Conservation (phyloP, 2,888 invertebrate genomes). For the Heteromurus nitidus region DNA sequence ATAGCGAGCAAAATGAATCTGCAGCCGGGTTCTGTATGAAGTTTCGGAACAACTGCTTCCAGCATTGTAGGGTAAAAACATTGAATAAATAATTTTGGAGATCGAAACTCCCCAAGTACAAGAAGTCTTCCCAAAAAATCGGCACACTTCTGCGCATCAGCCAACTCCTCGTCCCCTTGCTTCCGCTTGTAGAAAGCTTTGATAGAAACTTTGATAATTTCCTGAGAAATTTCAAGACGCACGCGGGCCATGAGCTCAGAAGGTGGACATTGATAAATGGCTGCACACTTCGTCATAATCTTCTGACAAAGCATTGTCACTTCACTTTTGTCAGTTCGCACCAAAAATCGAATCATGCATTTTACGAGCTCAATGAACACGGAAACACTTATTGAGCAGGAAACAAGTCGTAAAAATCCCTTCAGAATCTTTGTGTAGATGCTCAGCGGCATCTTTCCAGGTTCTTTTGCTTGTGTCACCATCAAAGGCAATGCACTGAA, state of each 20-base stretch:
- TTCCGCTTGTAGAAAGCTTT: neutral
- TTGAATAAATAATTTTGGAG: slow-evolving; percentile 1
- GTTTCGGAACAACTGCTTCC: slow-evolving; percentile 41
- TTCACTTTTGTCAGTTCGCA: slow-evolving; percentile 11
- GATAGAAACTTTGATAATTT: slow-evolving; percentile 23
- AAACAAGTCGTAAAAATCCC: slow-evolving; percentile 16
- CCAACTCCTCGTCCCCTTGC: neutral
- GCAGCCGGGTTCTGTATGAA: neutral
- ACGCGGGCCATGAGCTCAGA: slow-evolving; percentile 38
- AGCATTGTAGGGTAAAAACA: slow-evolving; percentile 39
- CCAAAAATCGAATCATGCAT: slow-evolving; percentile 20
- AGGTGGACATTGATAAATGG: slow-evolving; percentile 13
- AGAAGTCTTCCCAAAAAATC: slow-evolving; percentile 26
- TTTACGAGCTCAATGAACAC: slow-evolving; percentile 40
- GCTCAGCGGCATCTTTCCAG: neutral
- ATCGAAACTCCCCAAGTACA: slow-evolving; percentile 41
- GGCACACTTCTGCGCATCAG: neutral
- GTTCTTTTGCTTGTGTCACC: neutral
- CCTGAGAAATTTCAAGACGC: slow-evolving; percentile 35
- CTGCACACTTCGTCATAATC: slow-evolving; percentile 30
- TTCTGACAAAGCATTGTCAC: slow-evolving; percentile 29
- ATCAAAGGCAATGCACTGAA: slow-evolving; percentile 7
- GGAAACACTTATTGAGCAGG: slow-evolving; percentile 8
- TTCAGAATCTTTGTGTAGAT: slow-evolving; percentile 9
- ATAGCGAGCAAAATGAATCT: slow-evolving; percentile 34